Conservation (phyloP, 2,888 invertebrate genomes). For the Protophormia terraenovae region DNA sequence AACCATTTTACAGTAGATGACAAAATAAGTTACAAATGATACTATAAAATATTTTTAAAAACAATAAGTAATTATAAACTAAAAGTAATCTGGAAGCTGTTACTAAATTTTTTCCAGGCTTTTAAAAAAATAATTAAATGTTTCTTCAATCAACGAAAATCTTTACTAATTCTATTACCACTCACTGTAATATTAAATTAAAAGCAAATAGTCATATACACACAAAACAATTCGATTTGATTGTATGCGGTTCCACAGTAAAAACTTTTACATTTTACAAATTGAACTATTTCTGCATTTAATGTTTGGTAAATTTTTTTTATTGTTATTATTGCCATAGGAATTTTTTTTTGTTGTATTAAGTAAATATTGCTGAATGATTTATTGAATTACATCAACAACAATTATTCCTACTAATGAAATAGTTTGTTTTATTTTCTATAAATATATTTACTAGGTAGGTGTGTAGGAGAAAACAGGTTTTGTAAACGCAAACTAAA, state of each 20-base stretch:
- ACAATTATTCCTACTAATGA: constrained; percentile 52
- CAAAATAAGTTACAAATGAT: no score
- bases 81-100: no score
- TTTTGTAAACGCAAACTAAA: no score
- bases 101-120: no score
- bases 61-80: no score
- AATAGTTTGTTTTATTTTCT: constrained; percentile 31
- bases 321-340: neutral
- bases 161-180: neutral
- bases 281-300: constrained; percentile 38
- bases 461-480: neutral
- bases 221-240: constrained; percentile 30
- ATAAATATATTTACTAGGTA: neutral
- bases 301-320: constrained; percentile 18
- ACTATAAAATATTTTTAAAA: no score
- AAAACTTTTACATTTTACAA: constrained; percentile 10
- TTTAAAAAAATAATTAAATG: no score
- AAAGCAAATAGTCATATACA: neutral
- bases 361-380: constrained; percentile 42
- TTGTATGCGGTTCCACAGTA: constrained; percentile 24
- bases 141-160: no score
- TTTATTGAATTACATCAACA: constrained; percentile 54
- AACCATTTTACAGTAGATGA: no score
- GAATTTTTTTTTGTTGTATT: constrained; percentile 7
- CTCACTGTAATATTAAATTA: constrained; percentile 12